Conservation (phyloP, 2,113 vertebrate species). For the Promerops cafer region DNA sequence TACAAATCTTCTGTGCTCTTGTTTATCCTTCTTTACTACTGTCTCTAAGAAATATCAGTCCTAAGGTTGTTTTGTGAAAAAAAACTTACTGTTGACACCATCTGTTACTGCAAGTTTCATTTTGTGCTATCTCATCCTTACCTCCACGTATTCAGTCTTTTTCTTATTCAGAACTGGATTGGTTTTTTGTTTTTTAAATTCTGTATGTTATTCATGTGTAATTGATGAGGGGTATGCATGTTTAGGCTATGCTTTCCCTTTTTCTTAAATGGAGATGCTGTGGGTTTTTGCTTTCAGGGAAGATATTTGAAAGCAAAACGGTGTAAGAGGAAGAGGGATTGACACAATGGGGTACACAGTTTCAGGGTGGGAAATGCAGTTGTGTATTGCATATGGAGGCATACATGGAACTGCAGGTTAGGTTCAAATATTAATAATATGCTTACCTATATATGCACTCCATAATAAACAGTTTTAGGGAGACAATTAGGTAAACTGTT, state of each 20-base stretch:
- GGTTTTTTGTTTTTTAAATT: background rate
- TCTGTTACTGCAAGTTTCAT: background rate
- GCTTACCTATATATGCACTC: background rate
- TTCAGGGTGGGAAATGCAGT: background rate
- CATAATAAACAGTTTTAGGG: background rate
- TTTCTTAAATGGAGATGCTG: background rate
- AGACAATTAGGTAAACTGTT: background rate
- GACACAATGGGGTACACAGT: background rate
- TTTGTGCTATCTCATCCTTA: background rate
- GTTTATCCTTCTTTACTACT: background rate
- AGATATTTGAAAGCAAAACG: background rate
- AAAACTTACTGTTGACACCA: background rate
- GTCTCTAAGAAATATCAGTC: background rate
- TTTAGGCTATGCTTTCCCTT: background rate
- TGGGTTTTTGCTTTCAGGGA: background rate
- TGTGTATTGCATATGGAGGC: background rate
- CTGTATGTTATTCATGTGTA: background rate
- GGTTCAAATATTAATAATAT: background rate
- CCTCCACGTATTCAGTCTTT: background rate
- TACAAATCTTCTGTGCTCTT: background rate
- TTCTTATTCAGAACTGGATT: background rate
- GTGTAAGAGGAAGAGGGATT: background rate
- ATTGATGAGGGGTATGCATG: rapidly evolving
- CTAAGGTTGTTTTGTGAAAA: background rate
- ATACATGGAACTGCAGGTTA: background rate